phyloP scores from a whole-genome alignment of 2,113 vertebrate species.

The Thryonomys swinderianus region DNA sequence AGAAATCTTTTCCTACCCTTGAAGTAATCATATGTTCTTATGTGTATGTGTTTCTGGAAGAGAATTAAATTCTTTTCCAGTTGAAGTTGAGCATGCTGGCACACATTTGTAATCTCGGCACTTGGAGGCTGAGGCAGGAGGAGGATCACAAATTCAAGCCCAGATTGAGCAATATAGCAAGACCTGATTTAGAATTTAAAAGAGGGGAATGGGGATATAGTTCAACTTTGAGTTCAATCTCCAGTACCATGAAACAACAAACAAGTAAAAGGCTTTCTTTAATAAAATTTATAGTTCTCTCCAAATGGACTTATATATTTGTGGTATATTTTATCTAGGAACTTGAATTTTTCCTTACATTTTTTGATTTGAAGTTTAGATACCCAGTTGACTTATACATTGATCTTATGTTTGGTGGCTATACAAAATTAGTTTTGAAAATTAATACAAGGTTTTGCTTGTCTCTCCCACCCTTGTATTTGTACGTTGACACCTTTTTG shows the following conservation, averaged over 20 bases:
- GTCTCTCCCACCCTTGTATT: not conserved
- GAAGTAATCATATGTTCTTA: not conserved
- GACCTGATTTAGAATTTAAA: not conserved
- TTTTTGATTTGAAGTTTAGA: not conserved
- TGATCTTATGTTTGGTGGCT: not conserved
- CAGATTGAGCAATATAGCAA: not conserved
- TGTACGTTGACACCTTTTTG: not conserved
- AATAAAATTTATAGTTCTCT: not conserved
- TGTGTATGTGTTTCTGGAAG: not conserved
- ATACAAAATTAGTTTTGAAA: not conserved
- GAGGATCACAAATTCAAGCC: not conserved
- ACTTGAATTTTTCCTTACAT: constrained; percentile 22
- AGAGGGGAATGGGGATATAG: not conserved
- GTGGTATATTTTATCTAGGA: constrained; percentile 33
- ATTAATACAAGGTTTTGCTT: not conserved
- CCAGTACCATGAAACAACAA: not conserved
- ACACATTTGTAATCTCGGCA: not conserved
- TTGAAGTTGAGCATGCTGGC: not conserved
- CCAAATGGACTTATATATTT: not conserved
- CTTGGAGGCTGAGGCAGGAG: not conserved
- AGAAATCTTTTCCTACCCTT: not conserved
- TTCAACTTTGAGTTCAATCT: not conserved
- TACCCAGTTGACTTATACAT: not conserved
- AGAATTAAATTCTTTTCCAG: not conserved
- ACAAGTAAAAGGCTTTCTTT: not conserved